Evolutionary conservation across 2,888 invertebrate genomes (phyloP).

Genomic region (Callosobruchus maculatus): DNA sequence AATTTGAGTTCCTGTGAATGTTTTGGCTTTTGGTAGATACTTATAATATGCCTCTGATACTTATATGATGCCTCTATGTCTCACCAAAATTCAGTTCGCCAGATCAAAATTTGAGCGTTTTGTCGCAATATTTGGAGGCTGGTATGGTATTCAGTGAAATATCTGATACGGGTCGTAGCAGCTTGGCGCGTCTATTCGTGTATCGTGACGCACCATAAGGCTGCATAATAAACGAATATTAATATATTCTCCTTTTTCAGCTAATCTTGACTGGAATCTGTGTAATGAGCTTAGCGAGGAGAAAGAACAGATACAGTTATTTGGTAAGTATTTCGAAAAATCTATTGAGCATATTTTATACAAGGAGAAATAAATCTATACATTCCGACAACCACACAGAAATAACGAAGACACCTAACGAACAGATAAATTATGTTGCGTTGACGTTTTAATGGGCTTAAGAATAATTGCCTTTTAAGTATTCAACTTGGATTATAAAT

Average conservation of each 20-base stretch:
- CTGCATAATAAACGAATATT: not conserved
- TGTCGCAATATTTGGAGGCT: no score
- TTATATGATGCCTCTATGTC: no score
- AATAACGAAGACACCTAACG: not conserved
- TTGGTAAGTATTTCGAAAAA: conserved; percentile 61
- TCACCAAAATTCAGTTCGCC: no score
- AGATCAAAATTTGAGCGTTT: no score
- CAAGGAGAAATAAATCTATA: conserved; percentile 1
- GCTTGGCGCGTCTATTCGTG: no score
- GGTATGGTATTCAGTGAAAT: no score
- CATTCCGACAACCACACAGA: not conserved
- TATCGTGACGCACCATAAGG: not conserved
- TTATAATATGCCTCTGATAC: no score
- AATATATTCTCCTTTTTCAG: conserved; percentile 50
- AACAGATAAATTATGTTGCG: not conserved
- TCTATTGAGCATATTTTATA: not conserved
- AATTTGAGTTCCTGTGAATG: no score
- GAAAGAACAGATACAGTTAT: conserved; percentile 82
- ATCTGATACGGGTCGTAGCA: no score
- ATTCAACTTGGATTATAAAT: no score
- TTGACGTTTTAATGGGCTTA: not conserved
- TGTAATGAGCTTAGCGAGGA: conserved; percentile 79
- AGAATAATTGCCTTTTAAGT: not conserved
- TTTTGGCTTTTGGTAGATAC: no score
- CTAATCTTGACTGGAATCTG: conserved; percentile 81